Evolutionary conservation across 2,797 vertebrate species (phyloP).

Genomic region (Oryzias sinensis): DNA sequence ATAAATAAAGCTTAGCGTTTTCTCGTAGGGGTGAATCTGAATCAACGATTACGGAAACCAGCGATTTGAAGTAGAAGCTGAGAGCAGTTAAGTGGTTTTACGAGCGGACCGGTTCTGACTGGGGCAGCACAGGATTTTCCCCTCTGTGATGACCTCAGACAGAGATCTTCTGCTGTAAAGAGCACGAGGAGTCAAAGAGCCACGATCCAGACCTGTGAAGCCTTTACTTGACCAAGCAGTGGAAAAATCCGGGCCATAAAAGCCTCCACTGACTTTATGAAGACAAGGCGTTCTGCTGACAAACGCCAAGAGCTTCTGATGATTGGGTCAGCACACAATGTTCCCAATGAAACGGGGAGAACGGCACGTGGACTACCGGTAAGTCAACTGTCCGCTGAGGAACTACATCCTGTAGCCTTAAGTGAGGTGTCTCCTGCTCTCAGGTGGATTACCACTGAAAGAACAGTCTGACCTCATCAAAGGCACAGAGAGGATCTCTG

Average conservation of each 20-base stretch:
- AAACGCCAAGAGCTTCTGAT: too few species aligned
- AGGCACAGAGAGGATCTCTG: too few species aligned
- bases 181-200: conserved; percentile 52
- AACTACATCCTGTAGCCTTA: too few species aligned
- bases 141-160: conserved; percentile 57
- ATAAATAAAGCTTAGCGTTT: too few species aligned
- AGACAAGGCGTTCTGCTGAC: conserved; percentile 38
- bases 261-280: conserved; percentile 45
- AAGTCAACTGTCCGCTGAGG: too few species aligned
- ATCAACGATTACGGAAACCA: too few species aligned
- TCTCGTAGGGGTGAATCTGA: too few species aligned
- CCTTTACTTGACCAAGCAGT: conserved; percentile 64
- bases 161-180: conserved; percentile 56
- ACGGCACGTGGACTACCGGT: neutral
- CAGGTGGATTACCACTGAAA: too few species aligned
- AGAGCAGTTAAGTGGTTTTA: conserved; percentile 18
- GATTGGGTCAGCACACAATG: conserved; percentile 20
- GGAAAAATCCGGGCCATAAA: conserved; percentile 62
- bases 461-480: too few species aligned
- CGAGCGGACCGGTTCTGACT: conserved; percentile 37
- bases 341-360: conserved; percentile 18
- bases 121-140: conserved; percentile 61
- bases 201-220: conserved; percentile 49
- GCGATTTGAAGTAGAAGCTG: too few species aligned
- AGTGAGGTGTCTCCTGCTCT: too few species aligned